Percentiles rank a stretch among this genome's conserved stretches.
Evolutionary conservation across 1,140 invertebrate genomes (phyloP).

Genomic region (Caenorhabditis brenneri): DNA sequence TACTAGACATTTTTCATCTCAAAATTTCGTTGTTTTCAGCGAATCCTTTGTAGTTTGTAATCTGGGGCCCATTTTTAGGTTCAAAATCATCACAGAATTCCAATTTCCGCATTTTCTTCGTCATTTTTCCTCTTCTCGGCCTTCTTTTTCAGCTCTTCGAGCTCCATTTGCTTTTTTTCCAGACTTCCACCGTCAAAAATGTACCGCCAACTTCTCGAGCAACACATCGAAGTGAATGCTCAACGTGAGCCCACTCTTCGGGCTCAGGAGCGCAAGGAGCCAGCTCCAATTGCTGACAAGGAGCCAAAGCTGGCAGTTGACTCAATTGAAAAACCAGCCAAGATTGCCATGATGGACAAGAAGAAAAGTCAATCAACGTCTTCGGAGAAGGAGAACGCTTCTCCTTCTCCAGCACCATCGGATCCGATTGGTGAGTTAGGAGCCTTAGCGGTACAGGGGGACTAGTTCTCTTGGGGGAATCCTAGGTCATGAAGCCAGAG

Average conservation of each 20-base stretch:
- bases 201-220: constrained; percentile 17
- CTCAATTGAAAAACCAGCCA: not conserved
- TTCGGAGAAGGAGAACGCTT: constrained; percentile 11
- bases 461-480: too few species aligned
- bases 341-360: not conserved
- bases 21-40: too few species aligned
- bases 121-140: too few species aligned
- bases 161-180: not conserved
- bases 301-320: not conserved
- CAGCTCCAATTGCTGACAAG: not conserved
- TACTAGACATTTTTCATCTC: too few species aligned
- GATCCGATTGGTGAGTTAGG: constrained; percentile 1
- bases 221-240: constrained; percentile 17
- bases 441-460: too few species aligned
- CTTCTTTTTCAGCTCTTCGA: too few species aligned
- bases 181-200: not conserved
- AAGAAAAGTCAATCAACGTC: not conserved
- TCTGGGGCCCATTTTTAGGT: too few species aligned
- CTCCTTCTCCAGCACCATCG: not conserved
- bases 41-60: too few species aligned
- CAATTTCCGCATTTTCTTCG: too few species aligned
- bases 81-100: too few species aligned
- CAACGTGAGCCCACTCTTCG: not conserved
- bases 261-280: not conserved
- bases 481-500: too few species aligned